These are phyloP conservation scores for Macaca nemestrina DNA, from an alignment of 2,113 vertebrate genomes.

Conservation along the genomic window DNA sequence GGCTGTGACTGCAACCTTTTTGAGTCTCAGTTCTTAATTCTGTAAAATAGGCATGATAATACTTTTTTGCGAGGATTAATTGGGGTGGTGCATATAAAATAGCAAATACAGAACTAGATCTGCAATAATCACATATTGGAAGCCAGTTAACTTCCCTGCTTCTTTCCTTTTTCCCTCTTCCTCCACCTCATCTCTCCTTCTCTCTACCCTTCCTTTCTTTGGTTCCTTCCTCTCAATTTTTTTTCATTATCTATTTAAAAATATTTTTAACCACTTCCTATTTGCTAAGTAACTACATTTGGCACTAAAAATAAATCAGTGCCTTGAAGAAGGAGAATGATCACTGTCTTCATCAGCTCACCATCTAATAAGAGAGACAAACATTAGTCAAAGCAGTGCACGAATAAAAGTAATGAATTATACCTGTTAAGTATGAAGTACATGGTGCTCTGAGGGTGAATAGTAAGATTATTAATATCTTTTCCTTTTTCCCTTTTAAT, in stretches of 20 bases:
- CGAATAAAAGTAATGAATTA: background rate
- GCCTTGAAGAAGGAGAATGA: background rate
- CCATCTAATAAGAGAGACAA: background rate
- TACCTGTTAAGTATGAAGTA: background rate
- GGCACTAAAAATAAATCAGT: background rate
- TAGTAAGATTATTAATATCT: background rate
- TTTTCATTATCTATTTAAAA: slow-evolving; percentile 13
- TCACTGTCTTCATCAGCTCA: background rate
- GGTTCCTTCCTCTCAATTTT: background rate
- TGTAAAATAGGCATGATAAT: background rate
- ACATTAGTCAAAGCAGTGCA: slow-evolving; percentile 10
- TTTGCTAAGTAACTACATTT: background rate
- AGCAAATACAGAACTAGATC: background rate
- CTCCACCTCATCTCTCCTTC: background rate
- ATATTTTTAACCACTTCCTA: background rate
- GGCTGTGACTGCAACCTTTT: background rate
- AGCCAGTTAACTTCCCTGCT: background rate
- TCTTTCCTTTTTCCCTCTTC: background rate
- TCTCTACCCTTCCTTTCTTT: background rate
- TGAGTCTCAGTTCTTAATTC: background rate
- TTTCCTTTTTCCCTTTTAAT: background rate
- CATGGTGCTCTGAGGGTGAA: background rate
- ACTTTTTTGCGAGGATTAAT: background rate
- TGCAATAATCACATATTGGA: background rate
- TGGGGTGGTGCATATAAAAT: background rate